phyloP scores from a whole-genome alignment of 2,888 invertebrate genomes.

The Hirtodrosophila confusa region DNA sequence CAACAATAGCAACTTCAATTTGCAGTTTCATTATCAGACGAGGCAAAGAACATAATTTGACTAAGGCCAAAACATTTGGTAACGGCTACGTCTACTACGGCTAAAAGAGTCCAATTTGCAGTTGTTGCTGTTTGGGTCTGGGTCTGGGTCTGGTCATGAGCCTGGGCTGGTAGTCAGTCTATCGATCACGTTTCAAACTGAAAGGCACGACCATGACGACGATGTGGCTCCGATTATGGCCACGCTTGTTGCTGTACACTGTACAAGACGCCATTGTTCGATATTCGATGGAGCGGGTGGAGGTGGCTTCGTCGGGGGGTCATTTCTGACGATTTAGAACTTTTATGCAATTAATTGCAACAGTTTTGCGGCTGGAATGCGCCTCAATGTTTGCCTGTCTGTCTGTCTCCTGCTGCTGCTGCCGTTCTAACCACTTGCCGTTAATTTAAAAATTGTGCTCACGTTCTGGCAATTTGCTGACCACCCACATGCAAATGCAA shows the following conservation, averaged over 20 bases:
- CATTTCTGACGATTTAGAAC: slow-evolving; percentile 69
- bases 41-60: slow-evolving; percentile 80
- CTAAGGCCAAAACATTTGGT: slow-evolving; percentile 64
- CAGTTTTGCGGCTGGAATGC: slow-evolving; percentile 71
- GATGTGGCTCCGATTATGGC: slow-evolving; percentile 54
- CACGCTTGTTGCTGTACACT: slow-evolving; percentile 55
- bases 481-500: slow-evolving; percentile 77
- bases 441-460: slow-evolving; percentile 80
- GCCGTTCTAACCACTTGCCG: slow-evolving; percentile 72
- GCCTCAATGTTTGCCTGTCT: slow-evolving; percentile 30
- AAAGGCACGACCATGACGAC: slow-evolving; percentile 68
- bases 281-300: background rate
- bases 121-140: slow-evolving; percentile 35
- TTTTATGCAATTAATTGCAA: slow-evolving; percentile 79
- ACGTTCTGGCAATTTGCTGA: slow-evolving; percentile 79
- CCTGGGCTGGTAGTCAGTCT: slow-evolving; percentile 75
- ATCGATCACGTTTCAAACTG: slow-evolving; percentile 82
- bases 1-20: background rate
- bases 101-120: slow-evolving; percentile 68
- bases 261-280: slow-evolving; percentile 60
- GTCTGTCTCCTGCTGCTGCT: slow-evolving; percentile 35
- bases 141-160: slow-evolving; percentile 36
- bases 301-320: slow-evolving; percentile 5
- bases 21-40: slow-evolving; percentile 75
- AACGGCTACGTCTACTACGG: slow-evolving; percentile 30